A percentile compares a stretch with the other conserved stretches of the same genome.
These are phyloP conservation scores for Corythornis madagascariensis DNA, from an alignment of 2,113 vertebrate genomes.

Conservation along the genomic window DNA sequence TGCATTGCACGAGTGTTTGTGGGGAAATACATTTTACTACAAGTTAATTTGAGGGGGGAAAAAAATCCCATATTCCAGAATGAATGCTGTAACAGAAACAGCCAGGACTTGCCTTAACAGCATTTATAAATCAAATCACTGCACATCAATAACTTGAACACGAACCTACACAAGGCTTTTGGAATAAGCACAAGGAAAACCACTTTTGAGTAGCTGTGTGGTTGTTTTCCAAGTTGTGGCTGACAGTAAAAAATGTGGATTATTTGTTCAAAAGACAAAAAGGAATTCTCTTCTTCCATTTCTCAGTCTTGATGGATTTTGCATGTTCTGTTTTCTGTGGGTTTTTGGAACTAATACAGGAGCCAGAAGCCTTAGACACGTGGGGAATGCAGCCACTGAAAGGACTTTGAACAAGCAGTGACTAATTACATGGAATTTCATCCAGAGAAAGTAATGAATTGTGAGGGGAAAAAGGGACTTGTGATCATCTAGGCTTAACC, in stretches of 20 bases:
- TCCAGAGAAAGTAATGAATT: neutral
- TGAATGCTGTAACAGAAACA: neutral
- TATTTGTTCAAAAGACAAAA: constrained; percentile 4
- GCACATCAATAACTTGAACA: constrained; percentile 6
- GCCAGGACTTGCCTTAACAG: constrained; percentile 23
- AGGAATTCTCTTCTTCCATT: neutral
- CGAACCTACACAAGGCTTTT: constrained; percentile 23
- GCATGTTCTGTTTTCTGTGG: neutral
- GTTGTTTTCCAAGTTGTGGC: constrained; percentile 23
- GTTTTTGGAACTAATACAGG: neutral
- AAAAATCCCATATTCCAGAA: neutral
- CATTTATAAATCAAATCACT: constrained; percentile 54
- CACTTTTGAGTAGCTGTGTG: neutral
- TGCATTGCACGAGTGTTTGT: constrained; percentile 3
- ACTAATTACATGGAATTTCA: neutral
- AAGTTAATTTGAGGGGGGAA: constrained; percentile 33
- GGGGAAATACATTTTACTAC: constrained; percentile 47
- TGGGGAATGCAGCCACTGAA: neutral
- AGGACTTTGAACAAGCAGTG: neutral
- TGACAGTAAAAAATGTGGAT: neutral
- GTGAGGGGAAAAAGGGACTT: neutral
- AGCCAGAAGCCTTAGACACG: neutral
- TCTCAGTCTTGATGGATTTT: neutral
- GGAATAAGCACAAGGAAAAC: neutral
- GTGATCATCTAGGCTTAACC: neutral